A percentile compares a stretch with the other conserved stretches of the same genome.
Evolutionary conservation across 2,113 vertebrate species (phyloP).

Genomic region (Prolemur simus): DNA sequence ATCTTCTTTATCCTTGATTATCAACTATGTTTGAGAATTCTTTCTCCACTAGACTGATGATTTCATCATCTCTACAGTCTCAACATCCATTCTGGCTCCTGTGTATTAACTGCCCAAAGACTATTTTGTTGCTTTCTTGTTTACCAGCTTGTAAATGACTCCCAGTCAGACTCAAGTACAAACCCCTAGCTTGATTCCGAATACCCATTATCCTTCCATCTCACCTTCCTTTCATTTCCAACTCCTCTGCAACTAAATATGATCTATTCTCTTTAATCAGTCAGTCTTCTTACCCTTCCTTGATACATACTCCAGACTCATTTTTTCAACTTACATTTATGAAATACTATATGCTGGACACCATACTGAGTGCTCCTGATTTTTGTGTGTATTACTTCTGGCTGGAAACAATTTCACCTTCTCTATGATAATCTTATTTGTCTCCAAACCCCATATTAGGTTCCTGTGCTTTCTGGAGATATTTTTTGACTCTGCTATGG

Average conservation of each 20-base stretch:
- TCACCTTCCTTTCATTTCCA: not conserved
- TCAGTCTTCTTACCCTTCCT: not conserved
- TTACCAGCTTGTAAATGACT: not conserved
- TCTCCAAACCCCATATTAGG: not conserved
- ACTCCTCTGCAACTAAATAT: not conserved
- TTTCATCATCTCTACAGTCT: not conserved
- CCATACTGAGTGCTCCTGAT: not conserved
- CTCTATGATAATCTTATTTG: not conserved
- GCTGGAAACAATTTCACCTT: constrained; percentile 13
- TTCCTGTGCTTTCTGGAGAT: not conserved
- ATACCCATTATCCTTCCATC: not conserved
- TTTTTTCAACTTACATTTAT: not conserved
- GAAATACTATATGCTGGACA: not conserved
- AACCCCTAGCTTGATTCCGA: not conserved
- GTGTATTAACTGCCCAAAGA: not conserved
- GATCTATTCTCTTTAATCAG: not conserved
- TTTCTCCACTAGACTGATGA: not conserved
- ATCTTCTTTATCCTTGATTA: not conserved
- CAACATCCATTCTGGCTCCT: not conserved
- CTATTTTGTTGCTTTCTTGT: not conserved
- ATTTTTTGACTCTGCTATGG: not conserved
- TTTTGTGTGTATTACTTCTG: not conserved
- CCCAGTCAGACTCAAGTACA: not conserved
- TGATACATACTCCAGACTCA: not conserved
- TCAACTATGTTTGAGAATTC: not conserved